Base-by-base conservation (phyloP, 2,888 invertebrate species). In the Eristalis intricaria region DNA sequence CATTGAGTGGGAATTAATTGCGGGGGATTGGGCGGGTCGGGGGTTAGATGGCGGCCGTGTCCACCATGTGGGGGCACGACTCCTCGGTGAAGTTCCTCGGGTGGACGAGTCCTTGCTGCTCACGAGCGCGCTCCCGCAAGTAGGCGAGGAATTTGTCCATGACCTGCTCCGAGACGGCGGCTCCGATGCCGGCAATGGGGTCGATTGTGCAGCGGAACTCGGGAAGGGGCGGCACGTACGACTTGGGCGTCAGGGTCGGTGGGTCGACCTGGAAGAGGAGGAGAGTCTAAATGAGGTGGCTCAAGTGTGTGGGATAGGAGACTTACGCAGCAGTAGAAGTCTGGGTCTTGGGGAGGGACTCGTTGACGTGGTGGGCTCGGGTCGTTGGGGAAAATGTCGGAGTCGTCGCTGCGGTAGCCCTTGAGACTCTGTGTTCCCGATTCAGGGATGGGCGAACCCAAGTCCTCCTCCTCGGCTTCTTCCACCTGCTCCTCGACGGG, bases 161-260 rank as follows among this genome's bases (percentile, higher is more conserved):
- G 19, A 94, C 92, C 0, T 94, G 93, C 0, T 92, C 90, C 0
- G 94, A 94, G 0, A 96, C 94, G 0, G 91, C 88, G 0, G 94
- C 92, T 0, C 96, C 96, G 38, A 96, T 95, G 0, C 96, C 96
- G 0, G 95, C 95, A 1, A 95, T 94, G 0, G 94, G 94, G 69
- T 94, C 93, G 0, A 94, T 93, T 0, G 91, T 69, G 65, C 90
- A 90, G 26, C 56, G 66, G 29, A 86, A 89, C 66, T 79, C 79
- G 35, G 73, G 40, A 7, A 70, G 38, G 3, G 84, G 86, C n/a
- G 84, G 75, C 29, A 76, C 35, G 11, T 78, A 58, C 13, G 61
- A 22, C 15, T 56, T 40, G 19, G 78, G 56, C 7, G 66, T 22
- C 32, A 71, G 50, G 40, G 74, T 26, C 11, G 83, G 56, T 1